Conservation (phyloP, 2,888 invertebrate genomes). For the Syrphus vitripennis region DNA sequence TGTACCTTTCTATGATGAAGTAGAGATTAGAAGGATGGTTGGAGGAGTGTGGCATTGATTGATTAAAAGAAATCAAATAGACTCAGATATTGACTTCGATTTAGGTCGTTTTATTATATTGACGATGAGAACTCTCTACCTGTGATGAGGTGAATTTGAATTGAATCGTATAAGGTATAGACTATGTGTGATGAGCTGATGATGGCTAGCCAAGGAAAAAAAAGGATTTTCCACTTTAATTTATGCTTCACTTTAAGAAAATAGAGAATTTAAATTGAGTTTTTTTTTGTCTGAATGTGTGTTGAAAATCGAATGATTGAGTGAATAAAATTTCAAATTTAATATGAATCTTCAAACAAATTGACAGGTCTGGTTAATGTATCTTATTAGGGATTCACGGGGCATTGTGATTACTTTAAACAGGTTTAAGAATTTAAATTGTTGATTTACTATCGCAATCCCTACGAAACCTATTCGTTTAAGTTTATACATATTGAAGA, state of each 20-base stretch:
- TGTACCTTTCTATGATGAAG: background rate
- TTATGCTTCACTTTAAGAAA: background rate
- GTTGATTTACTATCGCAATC: no score
- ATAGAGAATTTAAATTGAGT: background rate
- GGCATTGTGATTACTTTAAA: background rate
- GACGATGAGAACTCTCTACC: background rate
- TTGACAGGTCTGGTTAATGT: background rate
- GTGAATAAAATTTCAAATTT: background rate
- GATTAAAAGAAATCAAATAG: conserved; percentile 28
- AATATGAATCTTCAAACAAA: background rate
- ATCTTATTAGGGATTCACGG: background rate
- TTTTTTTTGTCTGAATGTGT: background rate
- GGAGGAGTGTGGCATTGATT: conserved; percentile 34
- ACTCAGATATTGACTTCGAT: conserved; percentile 47
- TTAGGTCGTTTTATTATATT: conserved; percentile 14
- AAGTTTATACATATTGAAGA: no score
- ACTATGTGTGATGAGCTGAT: background rate
- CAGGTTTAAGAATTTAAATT: background rate
- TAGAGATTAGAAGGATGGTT: background rate
- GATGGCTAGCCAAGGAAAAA: background rate
- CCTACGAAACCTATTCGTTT: no score
- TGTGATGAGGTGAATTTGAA: background rate
- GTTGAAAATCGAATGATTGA: background rate
- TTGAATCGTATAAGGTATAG: background rate
- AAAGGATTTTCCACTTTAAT: background rate